Base-by-base conservation (phyloP, 2,888 invertebrate species). In the Tetranychus truncatus region DNA sequence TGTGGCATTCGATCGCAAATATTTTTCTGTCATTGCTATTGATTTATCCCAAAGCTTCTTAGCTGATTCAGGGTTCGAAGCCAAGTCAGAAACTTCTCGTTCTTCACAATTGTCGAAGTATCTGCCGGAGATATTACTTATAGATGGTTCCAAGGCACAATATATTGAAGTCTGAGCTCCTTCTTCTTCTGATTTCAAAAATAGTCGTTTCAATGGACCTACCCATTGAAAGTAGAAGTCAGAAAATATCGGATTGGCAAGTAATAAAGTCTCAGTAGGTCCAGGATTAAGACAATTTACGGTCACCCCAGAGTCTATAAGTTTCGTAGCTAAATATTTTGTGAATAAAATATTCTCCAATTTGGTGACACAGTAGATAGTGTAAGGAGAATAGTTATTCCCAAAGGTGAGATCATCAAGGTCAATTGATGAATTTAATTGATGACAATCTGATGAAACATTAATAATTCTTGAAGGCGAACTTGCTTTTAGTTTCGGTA, bases 61-160 rank as follows among this genome's bases (percentile, higher is more conserved):
- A 4, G 34, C 34, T 34, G 3, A 34, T 34, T 34, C 34, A 34
- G 5, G 34, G 34, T 34, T 34, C 0, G 34, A 3, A 55, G 55
- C 55, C 6, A 55, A 7, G 15, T 15, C 6, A 9, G 55, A 55
- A 15, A 15, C 55, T 55, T 2, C 9, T 15, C 95, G 75, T 55
- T 55, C 11, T 15, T 9, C 1, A 3, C 55, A 55, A 15, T 55
- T 15, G 1, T 15, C 15, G 15, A 55, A 55, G 55, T 55, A 15
- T 15, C 6, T 55, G 15, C 55, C 55, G 15, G 55, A 7, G 9
- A 55, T 15, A 55, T 3, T 55, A 55, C 15, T 15, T 9, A 55
- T 0, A 2, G 55, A 55, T 15, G 55, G 55, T 55, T 55, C 55
- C 9, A 55, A 9, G 0, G 55, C 55, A 55, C 55, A 55, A 55